Evolutionary conservation across 2,888 invertebrate species (phyloP), one percentile per base, ranked within the genome.

Genomic region (Beris morrisii): DNA sequence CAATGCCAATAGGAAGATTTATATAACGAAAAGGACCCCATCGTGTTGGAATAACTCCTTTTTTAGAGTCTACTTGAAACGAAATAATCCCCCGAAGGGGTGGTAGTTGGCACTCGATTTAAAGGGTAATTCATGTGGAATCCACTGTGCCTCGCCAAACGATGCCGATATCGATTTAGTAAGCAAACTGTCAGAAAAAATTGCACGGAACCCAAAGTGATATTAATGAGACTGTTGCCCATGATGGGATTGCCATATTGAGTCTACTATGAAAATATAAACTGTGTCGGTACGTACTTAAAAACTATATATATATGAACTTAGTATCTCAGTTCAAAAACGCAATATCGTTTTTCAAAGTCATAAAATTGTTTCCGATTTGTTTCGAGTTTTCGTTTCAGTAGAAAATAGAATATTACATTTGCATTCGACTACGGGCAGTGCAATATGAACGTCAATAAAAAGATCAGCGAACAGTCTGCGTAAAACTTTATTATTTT

Each of bases 1-100:
- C 48, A 46, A 48, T 31, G 48, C 59, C 48, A 59, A 59, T 59
- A 48, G 59, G 48, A 31, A 59, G 45, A 48, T n/a, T n/a, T n/a
- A 43, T 5, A 32, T 30, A 31, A 31, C 59, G 12, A 31, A 59
- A 13, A 48, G 31, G 59, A 31, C 28, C 57, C 59, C 59, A 48
- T 9, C 13, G 59, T 48, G 48, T 9, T 6, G 28, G 46, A 32
- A 32, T 32, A 32, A 32, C 32, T 32, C 32, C 7, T 32, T 48
- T n/a, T 59, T 48, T 55, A 12, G 54, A 54, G 46, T 7, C 48
- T 32, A 31, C 59, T 48, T 48, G 31, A 48, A 59, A 59, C 31
- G 5, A 12, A 48, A 59, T 48, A 48, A 59, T 59, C 59, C 28
- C 6, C 59, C 22, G 43, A 38, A 38, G 55, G 55, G 38, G 4